These are phyloP conservation scores for Hystrix brachyura DNA, from an alignment of 2,113 vertebrate species.

Conservation along the genomic window DNA sequence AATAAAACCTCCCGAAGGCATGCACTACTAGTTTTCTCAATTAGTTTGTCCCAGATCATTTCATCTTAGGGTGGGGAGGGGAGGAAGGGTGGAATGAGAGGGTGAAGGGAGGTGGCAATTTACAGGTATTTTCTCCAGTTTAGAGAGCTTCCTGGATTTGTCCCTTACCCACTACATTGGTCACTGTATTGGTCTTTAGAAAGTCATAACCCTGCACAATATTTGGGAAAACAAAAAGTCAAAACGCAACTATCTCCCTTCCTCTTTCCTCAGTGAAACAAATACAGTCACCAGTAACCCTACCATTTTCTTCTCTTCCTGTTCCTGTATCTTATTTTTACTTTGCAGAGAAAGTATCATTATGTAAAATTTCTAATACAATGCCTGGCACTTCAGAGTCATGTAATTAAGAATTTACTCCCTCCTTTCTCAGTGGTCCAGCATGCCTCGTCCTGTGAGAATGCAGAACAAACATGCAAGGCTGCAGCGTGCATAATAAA, in stretches of 20 bases:
- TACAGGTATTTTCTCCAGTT: conserved; percentile 72
- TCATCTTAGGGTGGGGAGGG: conserved; percentile 79
- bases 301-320: background rate
- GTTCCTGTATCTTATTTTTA: background rate
- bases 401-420: background rate
- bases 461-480: background rate
- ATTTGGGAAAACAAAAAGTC: conserved; percentile 6
- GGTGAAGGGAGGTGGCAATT: conserved; percentile 70
- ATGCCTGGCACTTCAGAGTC: background rate
- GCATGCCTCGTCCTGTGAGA: background rate
- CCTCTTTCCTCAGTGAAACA: background rate
- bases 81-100: conserved; percentile 57
- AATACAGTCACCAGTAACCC: background rate
- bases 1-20: conserved; percentile 86
- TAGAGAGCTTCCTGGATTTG: conserved; percentile 50
- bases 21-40: conserved; percentile 86
- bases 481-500: background rate
- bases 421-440: background rate
- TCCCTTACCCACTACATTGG: conserved; percentile 23
- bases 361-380: conserved; percentile 11
- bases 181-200: conserved; percentile 22
- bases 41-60: conserved; percentile 87
- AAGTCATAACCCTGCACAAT: background rate
- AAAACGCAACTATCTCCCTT: background rate
- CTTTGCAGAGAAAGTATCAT: background rate